Base-by-base conservation (phyloP, 2,888 invertebrate species). In the Reticulitermes lucifugus region DNA sequence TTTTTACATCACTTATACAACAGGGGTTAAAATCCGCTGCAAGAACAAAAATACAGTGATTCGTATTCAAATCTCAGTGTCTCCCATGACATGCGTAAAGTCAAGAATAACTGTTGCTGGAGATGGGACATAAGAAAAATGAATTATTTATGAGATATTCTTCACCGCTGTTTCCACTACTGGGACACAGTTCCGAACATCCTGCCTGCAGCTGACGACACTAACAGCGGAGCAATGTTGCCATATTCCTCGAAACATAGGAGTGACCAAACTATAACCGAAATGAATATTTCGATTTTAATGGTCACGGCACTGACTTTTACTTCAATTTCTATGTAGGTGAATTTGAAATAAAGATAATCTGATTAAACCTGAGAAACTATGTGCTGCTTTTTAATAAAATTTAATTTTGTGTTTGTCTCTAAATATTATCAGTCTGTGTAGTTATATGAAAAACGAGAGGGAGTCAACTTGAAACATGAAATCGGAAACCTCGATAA, bases 111-210 rank as follows among this genome's bases (percentile, higher is more conserved):
- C n/a, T 65, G 65, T 65, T n/a, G 25, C 65, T 65, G 65, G n/a
- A 25, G 65, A 65, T 65, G 65, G 25, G 79, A 10, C 43, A 29
- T 55, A 51, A 79, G 79, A 29, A 79, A 79, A 79, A 79, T 79
- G 79, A 79, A 79, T 79, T 79, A 79, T 79, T 79, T 79, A 79
- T 79, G 79, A 79, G 79, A n/a, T 46, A n/a, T 79, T 18, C 79
- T 79, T 79, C 51, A 79, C 79, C 79, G 79, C 79, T 79, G 55
- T 79, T 79, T 43, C 55, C 79, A 79, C 79, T 79, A 79, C 55
- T 79, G 79, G 79, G 65, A 65, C 65, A 65, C n/a, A n/a, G n/a
- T 7, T 25, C 65, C 65, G 25, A 65, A 65, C 25, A n/a, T 60
- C 65, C 65, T 14, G 65, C 65, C 65, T 65, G 65, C 65, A 65